phyloP scores from a whole-genome alignment of 1,140 invertebrate species.

The Hylaeus volcanicus region DNA sequence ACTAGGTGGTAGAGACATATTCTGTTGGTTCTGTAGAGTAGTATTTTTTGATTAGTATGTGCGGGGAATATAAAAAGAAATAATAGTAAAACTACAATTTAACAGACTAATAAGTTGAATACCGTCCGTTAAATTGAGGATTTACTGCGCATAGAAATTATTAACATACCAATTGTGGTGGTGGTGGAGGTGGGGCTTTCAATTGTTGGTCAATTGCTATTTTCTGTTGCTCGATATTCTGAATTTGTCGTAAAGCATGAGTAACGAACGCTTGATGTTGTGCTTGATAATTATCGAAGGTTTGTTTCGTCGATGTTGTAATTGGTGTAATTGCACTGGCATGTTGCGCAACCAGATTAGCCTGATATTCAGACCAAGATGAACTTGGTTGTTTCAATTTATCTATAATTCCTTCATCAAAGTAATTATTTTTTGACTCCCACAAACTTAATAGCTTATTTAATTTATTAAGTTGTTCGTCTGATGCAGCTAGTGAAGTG shows the following conservation, averaged over 20 bases:
- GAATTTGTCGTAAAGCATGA: constrained; percentile 94
- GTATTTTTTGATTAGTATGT: not conserved
- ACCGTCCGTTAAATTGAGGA: no score
- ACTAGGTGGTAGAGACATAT: constrained; percentile 59
- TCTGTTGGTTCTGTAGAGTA: constrained; percentile 60
- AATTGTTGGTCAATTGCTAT: constrained; percentile 87
- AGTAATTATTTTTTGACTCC: constrained; percentile 98
- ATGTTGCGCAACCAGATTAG: constrained; percentile 89
- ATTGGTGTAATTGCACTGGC: constrained; percentile 88
- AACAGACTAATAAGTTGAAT: no score
- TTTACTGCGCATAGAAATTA: not conserved
- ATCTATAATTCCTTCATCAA: constrained; percentile 91
- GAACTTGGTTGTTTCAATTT: constrained; percentile 89
- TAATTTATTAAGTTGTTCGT: constrained; percentile 94
- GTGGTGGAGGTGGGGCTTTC: constrained; percentile 73
- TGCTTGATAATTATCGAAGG: constrained; percentile 91
- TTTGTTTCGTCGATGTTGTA: constrained; percentile 87
- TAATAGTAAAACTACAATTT: no score
- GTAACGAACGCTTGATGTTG: constrained; percentile 97
- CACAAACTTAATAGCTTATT: constrained; percentile 95
- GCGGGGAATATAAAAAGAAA: constrained; percentile 18
- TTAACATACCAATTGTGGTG: constrained; percentile 67
- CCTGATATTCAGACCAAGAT: constrained; percentile 92
- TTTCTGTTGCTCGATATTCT: constrained; percentile 90
- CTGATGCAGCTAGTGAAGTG: constrained; percentile 89